These are phyloP conservation scores for Platycheirus albimanus DNA, from an alignment of 2,888 invertebrate species.

Conservation along the genomic window DNA sequence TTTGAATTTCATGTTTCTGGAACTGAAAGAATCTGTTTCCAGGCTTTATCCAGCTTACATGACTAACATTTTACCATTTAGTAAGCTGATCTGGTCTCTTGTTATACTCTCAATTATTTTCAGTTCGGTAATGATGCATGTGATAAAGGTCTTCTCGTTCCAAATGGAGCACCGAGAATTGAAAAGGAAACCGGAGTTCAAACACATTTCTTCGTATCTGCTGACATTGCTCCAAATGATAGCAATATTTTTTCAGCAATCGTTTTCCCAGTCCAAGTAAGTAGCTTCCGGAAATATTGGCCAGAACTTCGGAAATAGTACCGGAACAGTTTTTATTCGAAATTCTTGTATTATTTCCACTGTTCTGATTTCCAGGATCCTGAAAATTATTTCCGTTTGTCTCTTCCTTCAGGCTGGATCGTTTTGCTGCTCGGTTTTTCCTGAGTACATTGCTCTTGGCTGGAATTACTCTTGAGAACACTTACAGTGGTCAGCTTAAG, in stretches of 20 bases:
- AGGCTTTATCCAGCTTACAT: constrained; percentile 79
- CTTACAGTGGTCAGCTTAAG: constrained; percentile 81
- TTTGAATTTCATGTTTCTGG: too few species aligned
- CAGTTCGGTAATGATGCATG: constrained; percentile 77
- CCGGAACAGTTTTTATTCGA: too few species aligned
- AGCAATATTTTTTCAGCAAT: constrained; percentile 81
- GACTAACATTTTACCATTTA: constrained; percentile 79
- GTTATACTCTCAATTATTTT: constrained; percentile 75
- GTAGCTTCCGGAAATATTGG: too few species aligned
- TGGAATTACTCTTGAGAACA: constrained; percentile 80
- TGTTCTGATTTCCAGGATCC: too few species aligned
- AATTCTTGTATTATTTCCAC: too few species aligned
- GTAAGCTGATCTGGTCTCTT: constrained; percentile 77
- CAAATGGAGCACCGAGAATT: constrained; percentile 37
- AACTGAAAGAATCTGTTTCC: not conserved
- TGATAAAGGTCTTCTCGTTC: constrained; percentile 75
- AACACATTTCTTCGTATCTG: constrained; percentile 71
- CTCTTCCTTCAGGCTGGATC: constrained; percentile 75
- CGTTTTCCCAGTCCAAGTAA: constrained; percentile 78
- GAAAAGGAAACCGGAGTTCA: constrained; percentile 32
- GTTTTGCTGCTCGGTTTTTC: constrained; percentile 78
- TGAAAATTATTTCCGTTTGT: too few species aligned
- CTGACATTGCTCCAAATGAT: constrained; percentile 78
- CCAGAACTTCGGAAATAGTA: too few species aligned
- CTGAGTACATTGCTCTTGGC: constrained; percentile 79